Percentiles rank a stretch among this genome's conserved stretches.
Conservation (phyloP, 2,797 vertebrate genomes). For the Gephyroberyx darwinii region DNA sequence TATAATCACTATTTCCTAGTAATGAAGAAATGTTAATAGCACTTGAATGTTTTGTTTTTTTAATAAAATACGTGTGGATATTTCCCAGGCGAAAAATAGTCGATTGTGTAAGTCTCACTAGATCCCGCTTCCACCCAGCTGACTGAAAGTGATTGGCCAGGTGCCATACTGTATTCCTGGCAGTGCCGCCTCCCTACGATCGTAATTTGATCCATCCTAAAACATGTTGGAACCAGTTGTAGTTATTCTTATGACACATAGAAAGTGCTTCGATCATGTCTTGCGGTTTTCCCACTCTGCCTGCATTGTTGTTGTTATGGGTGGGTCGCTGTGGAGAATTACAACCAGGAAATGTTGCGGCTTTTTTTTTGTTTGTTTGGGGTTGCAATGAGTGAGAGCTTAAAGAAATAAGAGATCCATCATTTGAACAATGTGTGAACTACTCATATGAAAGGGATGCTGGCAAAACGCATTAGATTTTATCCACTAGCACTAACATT, state of each 20-base stretch:
- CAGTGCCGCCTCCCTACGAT: constrained; percentile 54
- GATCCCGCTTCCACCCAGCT: constrained; percentile 18
- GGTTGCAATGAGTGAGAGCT: background rate
- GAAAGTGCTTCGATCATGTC: background rate
- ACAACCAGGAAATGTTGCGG: constrained; percentile 43
- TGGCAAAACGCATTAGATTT: too few relatives aligned
- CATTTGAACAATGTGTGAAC: background rate
- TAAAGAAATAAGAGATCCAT: background rate
- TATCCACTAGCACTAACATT: too few relatives aligned
- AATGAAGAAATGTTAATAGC: background rate
- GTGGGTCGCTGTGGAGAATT: constrained; percentile 24
- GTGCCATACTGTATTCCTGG: constrained; percentile 68
- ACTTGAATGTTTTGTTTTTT: constrained; percentile 19
- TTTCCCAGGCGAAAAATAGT: constrained; percentile 4
- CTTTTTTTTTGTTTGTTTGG: background rate
- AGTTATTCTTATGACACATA: constrained; percentile 22
- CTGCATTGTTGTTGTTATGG: constrained; percentile 32
- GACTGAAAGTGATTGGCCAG: constrained; percentile 69
- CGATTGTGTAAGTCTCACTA: constrained; percentile 14
- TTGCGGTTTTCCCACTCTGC: constrained; percentile 29
- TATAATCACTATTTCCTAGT: background rate
- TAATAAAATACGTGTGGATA: constrained; percentile 45
- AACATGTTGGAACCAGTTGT: constrained; percentile 34
- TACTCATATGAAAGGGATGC: background rate
- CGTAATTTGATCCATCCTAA: constrained; percentile 64